Percentiles rank a stretch among this genome's conserved stretches.
phyloP scores from a whole-genome alignment of 2,888 invertebrate species.

The Coelinius sp. region DNA sequence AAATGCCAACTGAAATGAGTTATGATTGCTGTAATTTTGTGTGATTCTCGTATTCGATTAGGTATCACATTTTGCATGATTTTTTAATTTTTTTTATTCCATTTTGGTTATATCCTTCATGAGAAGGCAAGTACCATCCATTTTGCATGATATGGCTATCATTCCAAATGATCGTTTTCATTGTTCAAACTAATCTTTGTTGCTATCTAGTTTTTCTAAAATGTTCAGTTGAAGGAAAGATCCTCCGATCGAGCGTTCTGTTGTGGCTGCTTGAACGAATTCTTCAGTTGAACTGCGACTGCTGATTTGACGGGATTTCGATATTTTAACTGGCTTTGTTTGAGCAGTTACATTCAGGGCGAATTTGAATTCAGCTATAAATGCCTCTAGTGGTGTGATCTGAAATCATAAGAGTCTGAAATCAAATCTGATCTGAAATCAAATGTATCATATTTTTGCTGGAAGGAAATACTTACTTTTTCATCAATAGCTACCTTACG shows the following conservation, averaged over 20 bases:
- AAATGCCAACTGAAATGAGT: too few species aligned
- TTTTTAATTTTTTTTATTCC: too few species aligned
- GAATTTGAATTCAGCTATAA: slow-evolving; percentile 80
- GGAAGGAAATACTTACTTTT: slow-evolving; percentile 73
- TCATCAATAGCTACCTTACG: slow-evolving; percentile 83
- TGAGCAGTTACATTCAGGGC: slow-evolving; percentile 81
- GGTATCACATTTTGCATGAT: too few species aligned
- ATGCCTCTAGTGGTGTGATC: slow-evolving; percentile 80
- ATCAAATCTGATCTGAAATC: too few species aligned
- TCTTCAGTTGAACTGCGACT: slow-evolving; percentile 44
- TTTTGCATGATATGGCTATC: background rate
- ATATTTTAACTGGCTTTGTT: slow-evolving; percentile 78
- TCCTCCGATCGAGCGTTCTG: slow-evolving; percentile 61
- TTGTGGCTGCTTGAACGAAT: slow-evolving; percentile 54
- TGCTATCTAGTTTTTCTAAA: slow-evolving; percentile 60
- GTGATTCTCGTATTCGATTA: too few species aligned
- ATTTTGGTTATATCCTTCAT: too few species aligned
- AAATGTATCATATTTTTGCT: too few species aligned
- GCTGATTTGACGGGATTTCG: slow-evolving; percentile 54
- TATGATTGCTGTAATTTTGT: too few species aligned
- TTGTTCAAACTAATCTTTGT: slow-evolving; percentile 52
- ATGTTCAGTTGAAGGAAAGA: slow-evolving; percentile 63
- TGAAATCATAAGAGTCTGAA: too few species aligned
- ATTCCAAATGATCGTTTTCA: slow-evolving; percentile 12
- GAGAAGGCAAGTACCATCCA: too few species aligned